Evolutionary conservation across 2,797 vertebrate species (phyloP).

Genomic region (Rousettus madagascariensis): DNA sequence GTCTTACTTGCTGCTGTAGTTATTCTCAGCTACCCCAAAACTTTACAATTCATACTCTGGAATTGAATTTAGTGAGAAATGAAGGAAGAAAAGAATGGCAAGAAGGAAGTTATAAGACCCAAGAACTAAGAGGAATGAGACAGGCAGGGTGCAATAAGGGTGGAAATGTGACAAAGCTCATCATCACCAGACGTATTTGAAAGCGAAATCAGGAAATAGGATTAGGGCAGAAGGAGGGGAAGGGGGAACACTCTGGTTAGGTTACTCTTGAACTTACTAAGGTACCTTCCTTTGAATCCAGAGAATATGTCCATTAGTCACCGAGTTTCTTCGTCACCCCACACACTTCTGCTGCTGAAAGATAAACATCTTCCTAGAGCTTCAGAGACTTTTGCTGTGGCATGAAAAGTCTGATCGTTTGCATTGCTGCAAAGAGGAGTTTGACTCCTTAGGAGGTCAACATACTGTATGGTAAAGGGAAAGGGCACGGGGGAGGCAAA

Average conservation of each 20-base stretch:
- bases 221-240: not conserved
- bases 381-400: not conserved
- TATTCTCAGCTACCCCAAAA: not conserved
- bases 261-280: not conserved
- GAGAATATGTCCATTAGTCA: not conserved
- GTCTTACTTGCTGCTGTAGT: not conserved
- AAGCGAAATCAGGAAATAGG: not conserved
- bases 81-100: not conserved
- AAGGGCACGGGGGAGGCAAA: not conserved
- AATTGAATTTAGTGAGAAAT: not conserved
- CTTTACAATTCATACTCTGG: not conserved
- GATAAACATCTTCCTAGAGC: not conserved
- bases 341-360: not conserved
- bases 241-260: not conserved
- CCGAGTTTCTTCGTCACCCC: not conserved
- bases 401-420: not conserved
- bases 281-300: not conserved
- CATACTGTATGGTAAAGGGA: not conserved
- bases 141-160: not conserved
- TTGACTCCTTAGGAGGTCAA: constrained; percentile 78
- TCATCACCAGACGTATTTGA: not conserved
- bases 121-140: not conserved
- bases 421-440: not conserved
- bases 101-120: not conserved
- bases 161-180: not conserved